Percentiles rank a stretch among this genome's conserved stretches.
phyloP scores from a whole-genome alignment of 2,888 invertebrate species.

The Leistus spinibarbis region DNA sequence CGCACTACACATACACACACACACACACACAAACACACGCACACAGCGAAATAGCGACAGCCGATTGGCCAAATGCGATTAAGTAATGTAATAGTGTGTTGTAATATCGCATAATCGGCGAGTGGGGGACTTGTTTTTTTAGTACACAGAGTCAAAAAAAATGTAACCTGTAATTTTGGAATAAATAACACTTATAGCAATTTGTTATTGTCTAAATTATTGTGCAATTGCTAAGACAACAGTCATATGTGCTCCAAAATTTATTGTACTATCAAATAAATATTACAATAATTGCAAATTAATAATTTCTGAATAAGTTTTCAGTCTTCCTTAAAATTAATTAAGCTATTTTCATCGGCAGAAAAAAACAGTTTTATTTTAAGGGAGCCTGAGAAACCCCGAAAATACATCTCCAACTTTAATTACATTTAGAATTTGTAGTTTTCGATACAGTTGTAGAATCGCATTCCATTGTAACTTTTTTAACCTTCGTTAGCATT shows the following conservation, averaged over 20 bases:
- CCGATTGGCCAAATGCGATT: slow-evolving; percentile 4
- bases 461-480: too few relatives aligned
- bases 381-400: too few relatives aligned
- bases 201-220: neutral
- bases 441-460: neutral
- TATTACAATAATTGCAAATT: too few relatives aligned
- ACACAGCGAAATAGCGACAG: neutral
- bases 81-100: neutral
- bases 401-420: too few relatives aligned
- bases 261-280: too few relatives aligned
- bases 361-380: too few relatives aligned
- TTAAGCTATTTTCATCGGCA: too few relatives aligned
- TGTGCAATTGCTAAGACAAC: neutral
- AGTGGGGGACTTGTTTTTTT: slow-evolving; percentile 2
- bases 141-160: neutral
- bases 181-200: neutral
- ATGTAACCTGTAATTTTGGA: neutral
- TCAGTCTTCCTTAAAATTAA: too few relatives aligned
- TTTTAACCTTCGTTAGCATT: too few relatives aligned
- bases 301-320: too few relatives aligned
- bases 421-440: too few relatives aligned
- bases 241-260: too few relatives aligned
- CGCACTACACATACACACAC: slow-evolving; percentile 13
- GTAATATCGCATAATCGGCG: neutral
- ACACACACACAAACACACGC: neutral